phyloP scores from a whole-genome alignment of 2,113 vertebrate genomes.

The Notiomystis cincta region DNA sequence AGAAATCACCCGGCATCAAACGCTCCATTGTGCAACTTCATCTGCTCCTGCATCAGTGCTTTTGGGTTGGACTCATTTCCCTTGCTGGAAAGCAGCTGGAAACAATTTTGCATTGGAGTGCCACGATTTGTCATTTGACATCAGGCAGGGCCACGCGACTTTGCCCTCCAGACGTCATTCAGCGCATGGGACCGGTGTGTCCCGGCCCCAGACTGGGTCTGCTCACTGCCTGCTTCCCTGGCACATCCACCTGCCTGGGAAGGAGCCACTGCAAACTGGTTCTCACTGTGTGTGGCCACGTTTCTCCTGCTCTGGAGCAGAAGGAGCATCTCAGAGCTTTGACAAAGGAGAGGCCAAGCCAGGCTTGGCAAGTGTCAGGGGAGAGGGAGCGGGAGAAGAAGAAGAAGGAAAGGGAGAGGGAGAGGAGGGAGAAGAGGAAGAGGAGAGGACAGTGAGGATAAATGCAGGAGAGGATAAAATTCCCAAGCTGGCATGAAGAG shows the following conservation, averaged over 20 bases:
- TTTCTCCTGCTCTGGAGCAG: neutral
- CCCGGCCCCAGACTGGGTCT: neutral
- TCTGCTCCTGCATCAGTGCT: neutral
- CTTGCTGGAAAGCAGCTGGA: constrained; percentile 14
- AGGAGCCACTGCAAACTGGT: neutral
- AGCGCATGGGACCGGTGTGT: neutral
- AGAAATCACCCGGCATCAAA: rapidly evolving
- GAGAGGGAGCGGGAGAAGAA: neutral
- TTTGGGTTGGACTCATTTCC: neutral
- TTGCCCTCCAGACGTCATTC: rapidly evolving
- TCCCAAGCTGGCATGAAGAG: rapidly evolving
- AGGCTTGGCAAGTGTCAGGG: rapidly evolving
- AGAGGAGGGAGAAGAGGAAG: neutral
- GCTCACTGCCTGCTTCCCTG: neutral
- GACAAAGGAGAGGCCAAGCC: neutral
- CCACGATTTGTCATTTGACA: neutral
- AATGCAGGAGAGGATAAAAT: neutral
- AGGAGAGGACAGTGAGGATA: neutral
- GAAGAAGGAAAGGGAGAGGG: no score
- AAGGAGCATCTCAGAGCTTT: neutral
- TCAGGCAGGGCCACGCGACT: neutral
- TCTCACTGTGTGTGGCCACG: neutral
- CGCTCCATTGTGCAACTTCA: neutral
- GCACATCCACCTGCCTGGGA: neutral
- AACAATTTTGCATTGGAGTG: neutral